These are phyloP conservation scores for Lontra canadensis DNA, from an alignment of 2,113 vertebrate species.

Conservation along the genomic window DNA sequence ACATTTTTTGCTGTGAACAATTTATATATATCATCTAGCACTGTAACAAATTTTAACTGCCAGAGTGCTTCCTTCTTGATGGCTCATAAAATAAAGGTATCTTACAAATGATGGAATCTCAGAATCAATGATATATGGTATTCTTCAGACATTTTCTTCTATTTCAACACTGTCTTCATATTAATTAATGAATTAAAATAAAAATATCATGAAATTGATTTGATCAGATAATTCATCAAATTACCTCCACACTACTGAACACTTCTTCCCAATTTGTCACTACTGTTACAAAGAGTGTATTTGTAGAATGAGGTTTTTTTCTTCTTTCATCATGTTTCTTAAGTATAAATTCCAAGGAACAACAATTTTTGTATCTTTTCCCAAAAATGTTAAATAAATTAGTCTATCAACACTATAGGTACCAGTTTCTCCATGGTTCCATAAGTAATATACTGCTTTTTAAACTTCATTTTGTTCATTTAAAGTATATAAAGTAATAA, in stretches of 20 bases:
- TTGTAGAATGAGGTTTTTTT: neutral
- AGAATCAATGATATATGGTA: slow-evolving; percentile 5
- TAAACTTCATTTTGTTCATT: neutral
- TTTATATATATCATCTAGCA: neutral
- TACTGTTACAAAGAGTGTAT: neutral
- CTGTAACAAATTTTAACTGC: neutral
- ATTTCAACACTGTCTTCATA: slow-evolving; percentile 1
- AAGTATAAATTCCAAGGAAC: neutral
- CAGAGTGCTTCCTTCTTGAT: neutral
- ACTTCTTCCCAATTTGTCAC: neutral
- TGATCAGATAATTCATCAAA: neutral
- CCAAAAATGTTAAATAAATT: slow-evolving; percentile 12
- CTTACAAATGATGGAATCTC: neutral
- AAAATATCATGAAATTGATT: neutral
- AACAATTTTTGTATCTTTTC: neutral
- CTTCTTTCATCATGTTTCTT: neutral
- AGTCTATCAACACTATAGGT: neutral
- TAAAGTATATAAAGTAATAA: neutral
- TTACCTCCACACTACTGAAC: neutral
- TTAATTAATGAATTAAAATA: neutral
- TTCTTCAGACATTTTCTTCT: neutral
- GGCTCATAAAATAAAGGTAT: neutral
- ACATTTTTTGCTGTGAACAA: neutral
- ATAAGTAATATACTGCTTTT: neutral
- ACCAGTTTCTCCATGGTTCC: neutral